Percentiles rank a stretch among this genome's conserved stretches.
Conservation (phyloP, 2,888 invertebrate species). For the Macrosoma leucophasiata region DNA sequence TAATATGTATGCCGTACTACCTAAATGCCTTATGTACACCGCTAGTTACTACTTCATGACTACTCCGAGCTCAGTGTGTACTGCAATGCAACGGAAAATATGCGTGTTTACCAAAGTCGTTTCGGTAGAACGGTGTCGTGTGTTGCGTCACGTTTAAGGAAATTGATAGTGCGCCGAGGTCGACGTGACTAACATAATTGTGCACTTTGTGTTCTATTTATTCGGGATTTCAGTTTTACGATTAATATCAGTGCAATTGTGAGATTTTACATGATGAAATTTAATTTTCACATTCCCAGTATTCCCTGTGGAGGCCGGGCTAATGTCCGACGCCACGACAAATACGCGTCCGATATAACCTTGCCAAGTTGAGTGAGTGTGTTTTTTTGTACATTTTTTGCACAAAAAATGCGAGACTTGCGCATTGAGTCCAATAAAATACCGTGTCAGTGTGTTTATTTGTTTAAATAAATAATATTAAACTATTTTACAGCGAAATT, state of each 20-base stretch:
- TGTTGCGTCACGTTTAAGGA: slow-evolving; percentile 75
- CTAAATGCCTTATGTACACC: slow-evolving; percentile 76
- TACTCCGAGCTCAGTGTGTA: slow-evolving; percentile 76
- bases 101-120: slow-evolving; percentile 76
- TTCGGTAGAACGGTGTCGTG: slow-evolving; percentile 75
- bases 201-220: slow-evolving; percentile 55
- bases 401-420: no score
- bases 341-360: slow-evolving; percentile 67
- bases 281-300: slow-evolving; percentile 56
- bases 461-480: slow-evolving; percentile 4
- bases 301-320: slow-evolving; percentile 67
- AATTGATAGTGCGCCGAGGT: slow-evolving; percentile 74
- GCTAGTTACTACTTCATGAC: slow-evolving; percentile 76
- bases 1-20: slow-evolving; percentile 75
- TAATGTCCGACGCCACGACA: slow-evolving; percentile 67
- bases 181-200: slow-evolving; percentile 70
- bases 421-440: slow-evolving; percentile 2
- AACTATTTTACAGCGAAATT: slow-evolving; percentile 32
- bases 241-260: slow-evolving; percentile 42
- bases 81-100: slow-evolving; percentile 77
- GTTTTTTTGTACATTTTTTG: no score
- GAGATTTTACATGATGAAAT: slow-evolving; percentile 51
- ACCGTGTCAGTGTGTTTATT: no score
- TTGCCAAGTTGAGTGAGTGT: slow-evolving; percentile 67
- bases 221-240: slow-evolving; percentile 40